phyloP scores from a whole-genome alignment of 2,797 vertebrate species.

The Propithecus deckenii region DNA sequence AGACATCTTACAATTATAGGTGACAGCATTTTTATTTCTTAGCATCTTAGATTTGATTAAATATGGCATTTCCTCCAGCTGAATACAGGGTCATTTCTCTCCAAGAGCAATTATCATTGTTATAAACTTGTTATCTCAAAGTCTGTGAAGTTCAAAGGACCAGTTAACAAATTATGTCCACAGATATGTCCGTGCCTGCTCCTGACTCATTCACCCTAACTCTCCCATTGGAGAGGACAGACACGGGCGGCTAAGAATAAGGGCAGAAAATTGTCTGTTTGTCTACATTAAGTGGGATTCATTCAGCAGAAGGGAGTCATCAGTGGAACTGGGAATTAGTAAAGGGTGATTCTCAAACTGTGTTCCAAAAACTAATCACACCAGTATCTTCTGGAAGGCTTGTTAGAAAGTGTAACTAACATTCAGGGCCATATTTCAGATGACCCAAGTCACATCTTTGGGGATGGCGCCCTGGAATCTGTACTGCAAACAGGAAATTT shows the following conservation, averaged over 20 bases:
- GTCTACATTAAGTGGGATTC: not conserved
- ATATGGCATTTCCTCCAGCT: conserved; percentile 23
- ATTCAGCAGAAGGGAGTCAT: not conserved
- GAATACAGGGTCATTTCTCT: not conserved
- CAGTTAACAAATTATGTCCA: not conserved
- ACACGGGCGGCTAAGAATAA: not conserved
- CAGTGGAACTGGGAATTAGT: not conserved
- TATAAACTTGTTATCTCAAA: not conserved
- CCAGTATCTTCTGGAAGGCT: not conserved
- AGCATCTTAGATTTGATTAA: conserved; percentile 40
- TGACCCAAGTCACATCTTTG: too few species aligned
- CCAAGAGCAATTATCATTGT: conserved; percentile 18
- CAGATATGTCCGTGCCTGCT: not conserved
- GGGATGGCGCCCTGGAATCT: not conserved
- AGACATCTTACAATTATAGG: not conserved
- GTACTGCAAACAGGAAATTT: not conserved
- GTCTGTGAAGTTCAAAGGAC: not conserved
- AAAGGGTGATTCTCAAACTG: not conserved
- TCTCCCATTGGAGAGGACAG: not conserved
- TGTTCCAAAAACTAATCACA: not conserved
- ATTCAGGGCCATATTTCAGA: not conserved
- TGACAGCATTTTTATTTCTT: conserved; percentile 41
- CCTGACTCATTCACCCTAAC: not conserved
- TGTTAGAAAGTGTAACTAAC: not conserved
- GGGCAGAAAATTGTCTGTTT: not conserved